Evolutionary conservation across 2,888 invertebrate genomes (phyloP), one percentile per base, ranked within the genome.

Genomic region (Drosophila niveifrons): DNA sequence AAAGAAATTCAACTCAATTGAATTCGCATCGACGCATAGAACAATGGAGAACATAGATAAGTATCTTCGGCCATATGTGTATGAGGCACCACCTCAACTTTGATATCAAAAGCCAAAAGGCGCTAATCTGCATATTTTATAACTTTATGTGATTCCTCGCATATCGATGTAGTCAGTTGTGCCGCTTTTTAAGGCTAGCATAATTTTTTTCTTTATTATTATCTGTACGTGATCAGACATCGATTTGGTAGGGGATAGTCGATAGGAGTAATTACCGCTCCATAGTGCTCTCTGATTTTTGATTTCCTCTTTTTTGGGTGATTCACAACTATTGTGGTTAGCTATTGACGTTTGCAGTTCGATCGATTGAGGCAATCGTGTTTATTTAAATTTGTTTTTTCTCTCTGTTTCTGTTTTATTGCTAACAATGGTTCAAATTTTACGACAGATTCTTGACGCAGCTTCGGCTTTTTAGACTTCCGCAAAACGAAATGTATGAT

Each of bases 101-200:
- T 15, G 34, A 67, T 66, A 66, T 68, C 28, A 50, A 46, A 50
- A 41, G 51, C 36, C 47, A 47, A n/a, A n/a, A n/a, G 34, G 18
- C 41, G 59, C 61, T 44, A 43, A 44, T 55, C 31, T 55, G 55
- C 55, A 55, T 55, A 55, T 55, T 55, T 43, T 28, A 39, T 28
- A 1, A 39, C 13, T 39, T 52, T 39, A 52, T 41, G 52, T 28
- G 52, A 39, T 39, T 39, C 23, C 52, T 52, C 39, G 39, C 36
- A 13, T 15, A 39, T 28, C 52, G 39, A 52, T 52, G 39, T 44
- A 55, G 55, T 44, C 55, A 31, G 43, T 31, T 9, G 48, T 36
- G 36, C 15, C 50, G 48, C 58, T 48, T 59, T 78, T 73, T 76
- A 75, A 72, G 85, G 80, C 63, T 72, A 85, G 76, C 85, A 85